phyloP scores from a whole-genome alignment of 2,113 vertebrate species.

The Peucedramus taeniatus region DNA sequence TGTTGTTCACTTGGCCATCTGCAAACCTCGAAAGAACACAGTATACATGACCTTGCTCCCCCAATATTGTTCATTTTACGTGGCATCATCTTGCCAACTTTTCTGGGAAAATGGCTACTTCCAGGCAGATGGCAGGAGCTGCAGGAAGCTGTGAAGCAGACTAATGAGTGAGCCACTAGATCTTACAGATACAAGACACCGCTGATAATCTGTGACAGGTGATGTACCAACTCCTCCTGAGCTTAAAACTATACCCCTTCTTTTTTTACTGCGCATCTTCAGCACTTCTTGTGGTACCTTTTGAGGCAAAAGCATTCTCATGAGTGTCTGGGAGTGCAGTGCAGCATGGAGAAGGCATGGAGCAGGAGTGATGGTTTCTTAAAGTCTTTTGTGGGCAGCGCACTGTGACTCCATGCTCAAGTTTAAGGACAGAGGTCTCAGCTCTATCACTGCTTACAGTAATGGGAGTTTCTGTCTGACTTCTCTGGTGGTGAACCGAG shows the following conservation, averaged over 20 bases:
- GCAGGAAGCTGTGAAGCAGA: neutral
- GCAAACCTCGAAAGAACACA: neutral
- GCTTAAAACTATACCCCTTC: neutral
- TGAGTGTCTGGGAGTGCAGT: neutral
- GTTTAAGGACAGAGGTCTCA: neutral
- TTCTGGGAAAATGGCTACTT: conserved; percentile 21
- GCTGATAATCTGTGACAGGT: neutral
- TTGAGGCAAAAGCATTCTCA: neutral
- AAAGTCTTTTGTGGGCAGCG: neutral
- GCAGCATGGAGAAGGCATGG: neutral
- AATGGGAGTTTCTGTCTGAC: neutral
- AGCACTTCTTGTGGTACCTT: neutral
- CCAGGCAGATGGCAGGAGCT: conserved; percentile 34
- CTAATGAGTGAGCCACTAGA: neutral
- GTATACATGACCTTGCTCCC: neutral
- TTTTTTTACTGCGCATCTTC: neutral
- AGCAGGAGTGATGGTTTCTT: neutral
- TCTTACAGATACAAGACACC: neutral
- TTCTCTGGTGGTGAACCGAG: neutral
- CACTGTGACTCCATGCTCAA: neutral
- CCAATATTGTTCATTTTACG: neutral
- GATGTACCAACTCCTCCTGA: neutral
- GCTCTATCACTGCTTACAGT: neutral
- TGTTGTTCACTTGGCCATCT: conserved; percentile 23
- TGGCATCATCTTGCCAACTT: neutral